Percentiles rank a stretch among this genome's conserved stretches.
Evolutionary conservation across 2,113 vertebrate genomes (phyloP).

Genomic region (Trogon surrucura): DNA sequence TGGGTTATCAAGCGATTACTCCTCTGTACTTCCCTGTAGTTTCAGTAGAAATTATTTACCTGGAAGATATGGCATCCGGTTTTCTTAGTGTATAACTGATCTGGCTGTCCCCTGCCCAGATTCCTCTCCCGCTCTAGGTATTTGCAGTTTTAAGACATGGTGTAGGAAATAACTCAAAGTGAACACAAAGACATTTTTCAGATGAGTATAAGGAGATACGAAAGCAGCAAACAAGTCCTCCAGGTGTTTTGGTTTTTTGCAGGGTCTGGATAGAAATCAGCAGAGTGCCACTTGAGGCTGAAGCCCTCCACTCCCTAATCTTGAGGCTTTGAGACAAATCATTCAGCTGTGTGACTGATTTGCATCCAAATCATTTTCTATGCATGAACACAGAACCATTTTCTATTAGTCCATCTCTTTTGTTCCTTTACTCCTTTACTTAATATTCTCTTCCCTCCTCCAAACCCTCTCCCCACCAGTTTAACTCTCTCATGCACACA

Average conservation of each 20-base stretch:
- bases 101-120: neutral
- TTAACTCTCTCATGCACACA: neutral
- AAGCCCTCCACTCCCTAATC: neutral
- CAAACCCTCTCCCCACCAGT: neutral
- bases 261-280: constrained; percentile 2
- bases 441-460: neutral
- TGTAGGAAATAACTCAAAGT: neutral
- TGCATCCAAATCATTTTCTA: constrained; percentile 51
- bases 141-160: neutral
- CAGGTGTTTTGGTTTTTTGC: neutral
- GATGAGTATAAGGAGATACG: neutral
- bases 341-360: constrained; percentile 42
- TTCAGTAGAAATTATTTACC: neutral
- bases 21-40: neutral
- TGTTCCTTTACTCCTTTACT: neutral
- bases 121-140: neutral
- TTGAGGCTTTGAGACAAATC: constrained; percentile 10
- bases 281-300: constrained; percentile 24
- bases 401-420: constrained; percentile 23
- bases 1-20: neutral
- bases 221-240: neutral
- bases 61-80: neutral
- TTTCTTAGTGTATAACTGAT: neutral
- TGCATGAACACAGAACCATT: constrained; percentile 5
- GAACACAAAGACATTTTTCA: neutral